A percentile compares a stretch with the other conserved stretches of the same genome.
phyloP scores from a whole-genome alignment of 2,113 vertebrate genomes.

The Plecturocebus donacophilus region DNA sequence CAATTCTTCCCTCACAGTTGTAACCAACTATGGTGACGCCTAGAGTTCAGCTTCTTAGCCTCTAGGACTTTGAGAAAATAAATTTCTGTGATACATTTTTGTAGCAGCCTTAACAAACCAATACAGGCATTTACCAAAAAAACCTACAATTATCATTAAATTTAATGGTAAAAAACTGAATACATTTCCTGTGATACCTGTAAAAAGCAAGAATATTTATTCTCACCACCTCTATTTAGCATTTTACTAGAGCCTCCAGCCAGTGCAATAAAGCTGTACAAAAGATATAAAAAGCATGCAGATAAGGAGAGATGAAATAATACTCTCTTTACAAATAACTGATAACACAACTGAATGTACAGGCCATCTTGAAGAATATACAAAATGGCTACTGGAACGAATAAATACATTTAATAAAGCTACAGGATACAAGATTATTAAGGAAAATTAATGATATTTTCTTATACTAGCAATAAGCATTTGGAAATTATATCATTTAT shows the following conservation, averaged over 20 bases:
- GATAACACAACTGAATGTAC: neutral
- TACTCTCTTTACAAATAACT: neutral
- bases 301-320: neutral
- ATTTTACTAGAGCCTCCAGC: neutral
- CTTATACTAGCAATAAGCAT: neutral
- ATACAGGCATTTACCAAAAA: neutral
- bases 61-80: neutral
- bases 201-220: neutral
- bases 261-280: neutral
- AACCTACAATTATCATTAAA: neutral
- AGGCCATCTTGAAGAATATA: neutral
- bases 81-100: neutral
- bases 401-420: neutral
- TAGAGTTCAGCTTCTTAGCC: neutral
- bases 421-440: neutral
- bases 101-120: neutral
- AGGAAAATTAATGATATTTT: neutral
- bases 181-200: neutral
- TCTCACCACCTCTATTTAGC: neutral
- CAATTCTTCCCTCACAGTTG: neutral
- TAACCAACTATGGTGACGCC: too few species aligned
- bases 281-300: neutral
- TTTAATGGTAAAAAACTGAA: neutral
- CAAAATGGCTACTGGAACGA: neutral
- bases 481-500: neutral